A percentile compares a stretch with the other conserved stretches of the same genome.
phyloP scores from a whole-genome alignment of 2,797 vertebrate species.

The Sternotherus odoratus region DNA sequence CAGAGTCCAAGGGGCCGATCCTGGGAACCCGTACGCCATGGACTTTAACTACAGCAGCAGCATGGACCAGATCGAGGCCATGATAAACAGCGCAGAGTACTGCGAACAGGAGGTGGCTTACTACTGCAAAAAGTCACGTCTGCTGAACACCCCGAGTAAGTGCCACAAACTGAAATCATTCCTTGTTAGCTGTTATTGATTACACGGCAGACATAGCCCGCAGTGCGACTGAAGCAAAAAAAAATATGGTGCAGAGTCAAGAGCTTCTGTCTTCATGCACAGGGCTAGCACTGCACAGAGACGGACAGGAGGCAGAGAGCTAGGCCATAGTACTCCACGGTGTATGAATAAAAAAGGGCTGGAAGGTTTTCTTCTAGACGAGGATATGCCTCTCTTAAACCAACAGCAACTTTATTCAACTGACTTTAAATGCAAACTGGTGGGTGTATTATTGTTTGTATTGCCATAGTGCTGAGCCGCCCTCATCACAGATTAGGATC shows the following conservation, averaged over 20 bases:
- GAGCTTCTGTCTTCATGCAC: background rate
- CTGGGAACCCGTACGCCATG: conserved; percentile 83
- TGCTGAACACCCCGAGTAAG: conserved; percentile 93
- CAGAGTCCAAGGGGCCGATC: conserved; percentile 82
- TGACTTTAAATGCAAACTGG: background rate
- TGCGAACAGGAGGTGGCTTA: conserved; percentile 94
- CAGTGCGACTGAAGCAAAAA: background rate
- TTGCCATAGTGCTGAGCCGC: too few species aligned
- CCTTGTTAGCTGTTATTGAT: background rate
- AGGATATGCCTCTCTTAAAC: background rate
- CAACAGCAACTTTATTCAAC: background rate
- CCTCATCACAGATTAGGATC: too few species aligned
- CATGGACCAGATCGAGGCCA: conserved; percentile 85
- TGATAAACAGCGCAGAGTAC: conserved; percentile 89
- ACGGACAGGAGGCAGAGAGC: background rate
- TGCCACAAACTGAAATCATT: background rate
- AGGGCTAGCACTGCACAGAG: background rate
- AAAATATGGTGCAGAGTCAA: background rate
- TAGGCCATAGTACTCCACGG: background rate
- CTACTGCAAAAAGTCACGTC: conserved; percentile 91
- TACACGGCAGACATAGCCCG: background rate
- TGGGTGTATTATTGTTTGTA: background rate
- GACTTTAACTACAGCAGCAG: conserved; percentile 89
- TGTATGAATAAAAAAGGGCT: background rate
- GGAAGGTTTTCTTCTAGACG: background rate